Conservation (phyloP, 2,888 invertebrate genomes). For the Erynnis tages region DNA sequence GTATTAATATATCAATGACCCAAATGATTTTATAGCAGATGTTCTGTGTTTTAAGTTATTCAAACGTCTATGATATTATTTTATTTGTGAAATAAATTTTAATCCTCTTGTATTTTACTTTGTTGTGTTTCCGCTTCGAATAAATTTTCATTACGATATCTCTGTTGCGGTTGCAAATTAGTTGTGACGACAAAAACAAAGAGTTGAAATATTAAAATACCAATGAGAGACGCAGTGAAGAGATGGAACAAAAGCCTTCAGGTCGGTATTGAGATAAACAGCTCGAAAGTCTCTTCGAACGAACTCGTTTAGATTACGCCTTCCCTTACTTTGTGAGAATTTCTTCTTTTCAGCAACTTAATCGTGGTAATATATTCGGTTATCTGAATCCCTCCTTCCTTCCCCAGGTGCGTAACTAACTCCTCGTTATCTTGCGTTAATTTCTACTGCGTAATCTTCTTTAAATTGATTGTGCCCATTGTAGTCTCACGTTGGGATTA, state of each 20-base stretch:
- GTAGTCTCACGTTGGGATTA: slow-evolving; percentile 10
- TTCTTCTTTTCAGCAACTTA: slow-evolving; percentile 58
- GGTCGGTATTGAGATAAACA: slow-evolving; percentile 53
- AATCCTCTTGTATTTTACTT: not conserved
- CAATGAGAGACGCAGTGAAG: slow-evolving; percentile 46
- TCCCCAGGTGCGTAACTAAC: slow-evolving; percentile 67
- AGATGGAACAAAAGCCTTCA: slow-evolving; percentile 59
- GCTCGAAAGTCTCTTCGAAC: slow-evolving; percentile 47
- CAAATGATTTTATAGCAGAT: no score
- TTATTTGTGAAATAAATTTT: not conserved
- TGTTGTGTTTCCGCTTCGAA: not conserved
- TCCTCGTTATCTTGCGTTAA: slow-evolving; percentile 70
- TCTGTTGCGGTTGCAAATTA: not conserved
- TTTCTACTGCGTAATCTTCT: slow-evolving; percentile 59
- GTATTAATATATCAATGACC: no score
- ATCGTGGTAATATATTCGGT: slow-evolving; percentile 68
- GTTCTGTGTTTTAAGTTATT: no score
- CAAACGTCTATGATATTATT: no score
- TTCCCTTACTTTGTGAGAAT: slow-evolving; percentile 56
- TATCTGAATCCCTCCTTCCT: slow-evolving; percentile 65
- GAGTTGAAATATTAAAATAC: slow-evolving; percentile 60
- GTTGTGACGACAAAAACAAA: slow-evolving; percentile 47
- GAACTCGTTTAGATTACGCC: slow-evolving; percentile 60
- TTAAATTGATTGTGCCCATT: slow-evolving; percentile 61
- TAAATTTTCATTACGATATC: not conserved